Evolutionary conservation across 1,140 invertebrate genomes (phyloP).

Genomic region (Solenopsis invicta): DNA sequence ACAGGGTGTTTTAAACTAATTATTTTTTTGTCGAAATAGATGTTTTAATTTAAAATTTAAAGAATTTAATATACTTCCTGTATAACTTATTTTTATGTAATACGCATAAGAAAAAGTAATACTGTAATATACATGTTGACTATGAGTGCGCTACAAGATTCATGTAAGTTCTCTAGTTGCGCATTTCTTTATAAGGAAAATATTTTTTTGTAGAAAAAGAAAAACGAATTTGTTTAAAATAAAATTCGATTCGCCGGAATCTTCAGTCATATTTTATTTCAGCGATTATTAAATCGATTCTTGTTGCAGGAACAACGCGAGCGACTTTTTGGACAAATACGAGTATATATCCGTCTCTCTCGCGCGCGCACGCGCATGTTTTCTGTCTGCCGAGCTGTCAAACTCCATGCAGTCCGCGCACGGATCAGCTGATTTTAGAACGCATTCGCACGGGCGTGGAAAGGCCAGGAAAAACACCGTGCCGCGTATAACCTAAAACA

Average conservation of each 20-base stretch:
- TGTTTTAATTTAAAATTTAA: too few relatives aligned
- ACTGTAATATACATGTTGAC: slow-evolving; percentile 25
- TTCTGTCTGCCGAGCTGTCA: neutral
- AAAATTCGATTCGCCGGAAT: neutral
- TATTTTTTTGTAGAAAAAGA: slow-evolving; percentile 34
- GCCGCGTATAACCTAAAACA: slow-evolving; percentile 11
- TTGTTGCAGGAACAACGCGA: neutral
- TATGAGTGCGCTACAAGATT: neutral
- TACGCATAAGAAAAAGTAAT: neutral
- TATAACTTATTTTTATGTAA: neutral
- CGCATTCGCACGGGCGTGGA: neutral
- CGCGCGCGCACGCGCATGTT: neutral
- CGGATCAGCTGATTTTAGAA: slow-evolving; percentile 33
- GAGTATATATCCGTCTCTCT: neutral
- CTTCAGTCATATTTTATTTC: neutral
- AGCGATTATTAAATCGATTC: neutral
- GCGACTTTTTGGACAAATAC: neutral
- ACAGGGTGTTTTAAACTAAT: too few relatives aligned
- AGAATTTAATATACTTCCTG: too few relatives aligned
- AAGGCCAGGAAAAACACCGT: neutral
- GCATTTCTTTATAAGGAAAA: slow-evolving; percentile 32
- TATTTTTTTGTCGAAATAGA: too few relatives aligned
- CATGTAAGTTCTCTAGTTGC: slow-evolving; percentile 14
- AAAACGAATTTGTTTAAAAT: slow-evolving; percentile 18
- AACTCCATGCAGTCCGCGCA: neutral